These are phyloP conservation scores for Cacoxenus indagator DNA, from an alignment of 2,888 invertebrate genomes.

Conservation along the genomic window DNA sequence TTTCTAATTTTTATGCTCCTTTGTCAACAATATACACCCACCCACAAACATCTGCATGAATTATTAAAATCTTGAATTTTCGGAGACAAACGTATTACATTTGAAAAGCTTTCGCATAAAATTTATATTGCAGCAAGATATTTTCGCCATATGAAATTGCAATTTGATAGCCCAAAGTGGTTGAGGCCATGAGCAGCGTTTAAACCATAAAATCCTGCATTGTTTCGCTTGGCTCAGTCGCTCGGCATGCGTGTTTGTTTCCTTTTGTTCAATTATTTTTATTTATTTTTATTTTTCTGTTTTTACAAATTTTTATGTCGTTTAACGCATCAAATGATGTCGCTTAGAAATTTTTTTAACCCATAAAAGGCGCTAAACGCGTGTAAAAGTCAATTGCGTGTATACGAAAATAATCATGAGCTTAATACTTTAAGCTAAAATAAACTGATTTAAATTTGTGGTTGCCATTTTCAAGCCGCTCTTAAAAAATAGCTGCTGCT, in stretches of 20 bases:
- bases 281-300: background rate
- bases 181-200: background rate
- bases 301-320: conserved; percentile 16
- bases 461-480: background rate
- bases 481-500: too few relatives aligned
- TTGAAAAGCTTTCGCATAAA: background rate
- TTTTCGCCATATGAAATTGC: conserved; percentile 30
- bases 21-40: background rate
- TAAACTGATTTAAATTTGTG: background rate
- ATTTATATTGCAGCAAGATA: conserved; percentile 4
- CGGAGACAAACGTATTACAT: background rate
- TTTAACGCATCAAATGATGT: conserved; percentile 12
- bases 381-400: background rate
- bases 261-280: background rate
- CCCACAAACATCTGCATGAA: background rate
- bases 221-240: background rate
- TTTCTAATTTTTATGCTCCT: conserved; percentile 1
- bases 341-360: conserved; percentile 19
- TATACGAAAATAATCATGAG: background rate
- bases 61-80: background rate
- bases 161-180: conserved; percentile 21
- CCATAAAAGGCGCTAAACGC: background rate
- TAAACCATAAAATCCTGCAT: background rate
- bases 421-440: background rate
- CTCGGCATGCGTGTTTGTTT: background rate